Conservation (phyloP, 2,113 vertebrate genomes). For the Cephalophus harveyi region DNA sequence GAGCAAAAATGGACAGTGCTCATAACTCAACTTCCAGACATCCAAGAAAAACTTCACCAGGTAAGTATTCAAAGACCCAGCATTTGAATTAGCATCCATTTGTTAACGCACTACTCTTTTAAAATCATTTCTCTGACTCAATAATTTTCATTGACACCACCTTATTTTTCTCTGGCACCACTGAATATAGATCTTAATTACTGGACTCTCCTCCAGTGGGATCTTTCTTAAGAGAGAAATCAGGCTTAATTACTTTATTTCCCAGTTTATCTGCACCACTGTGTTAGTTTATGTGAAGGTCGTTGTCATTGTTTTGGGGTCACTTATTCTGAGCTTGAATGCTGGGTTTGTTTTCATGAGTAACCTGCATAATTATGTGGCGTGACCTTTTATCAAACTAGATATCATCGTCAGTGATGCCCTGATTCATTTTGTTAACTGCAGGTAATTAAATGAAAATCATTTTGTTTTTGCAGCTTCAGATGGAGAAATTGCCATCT, state of each 20-base stretch:
- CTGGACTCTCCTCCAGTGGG: constrained; percentile 41
- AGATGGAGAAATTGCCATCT: constrained; percentile 87
- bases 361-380: constrained; percentile 57
- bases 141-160: constrained; percentile 45
- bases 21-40: constrained; percentile 76
- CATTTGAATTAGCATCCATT: constrained; percentile 41
- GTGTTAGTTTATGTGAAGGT: constrained; percentile 54
- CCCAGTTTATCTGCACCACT: constrained; percentile 40
- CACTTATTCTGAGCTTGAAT: constrained; percentile 1
- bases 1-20: constrained; percentile 89
- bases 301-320: constrained; percentile 55
- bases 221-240: constrained; percentile 54
- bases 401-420: constrained; percentile 45
- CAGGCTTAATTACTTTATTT: constrained; percentile 73
- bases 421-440: constrained; percentile 56
- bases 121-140: constrained; percentile 57
- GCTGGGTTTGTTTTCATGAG: constrained; percentile 59
- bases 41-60: constrained; percentile 89
- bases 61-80: constrained; percentile 72
- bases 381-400: constrained; percentile 69
- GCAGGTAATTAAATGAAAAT: constrained; percentile 54
- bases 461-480: constrained; percentile 81
- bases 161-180: constrained; percentile 12
- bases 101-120: constrained; percentile 35
- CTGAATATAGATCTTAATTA: constrained; percentile 66